Percentiles rank a stretch among this genome's conserved stretches.
Evolutionary conservation across 1,140 invertebrate species (phyloP).

Genomic region (Drosophila seguyi): DNA sequence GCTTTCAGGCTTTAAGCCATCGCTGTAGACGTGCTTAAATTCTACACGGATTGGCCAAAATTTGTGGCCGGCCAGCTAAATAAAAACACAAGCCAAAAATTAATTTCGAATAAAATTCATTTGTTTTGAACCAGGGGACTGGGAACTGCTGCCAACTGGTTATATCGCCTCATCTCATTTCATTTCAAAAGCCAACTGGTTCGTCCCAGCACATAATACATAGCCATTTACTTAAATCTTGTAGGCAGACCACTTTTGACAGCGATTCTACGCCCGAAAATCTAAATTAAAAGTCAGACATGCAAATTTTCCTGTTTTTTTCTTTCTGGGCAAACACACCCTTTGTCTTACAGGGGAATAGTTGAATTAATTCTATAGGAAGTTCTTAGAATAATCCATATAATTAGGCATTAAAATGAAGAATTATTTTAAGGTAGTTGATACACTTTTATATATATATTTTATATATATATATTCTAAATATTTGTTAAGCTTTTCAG

Average conservation of each 20-base stretch:
- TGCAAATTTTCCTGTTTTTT: constrained; percentile 66
- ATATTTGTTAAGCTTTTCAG: background rate
- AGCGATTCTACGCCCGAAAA: constrained; percentile 56
- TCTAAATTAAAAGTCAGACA: constrained; percentile 66
- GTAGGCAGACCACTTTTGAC: constrained; percentile 55
- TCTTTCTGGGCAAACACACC: constrained; percentile 8
- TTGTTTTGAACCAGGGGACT: constrained; percentile 33
- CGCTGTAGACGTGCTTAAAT: constrained; percentile 47
- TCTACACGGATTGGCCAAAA: constrained; percentile 65
- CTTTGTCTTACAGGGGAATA: constrained; percentile 11
- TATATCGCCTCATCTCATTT: constrained; percentile 48
- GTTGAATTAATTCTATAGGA: background rate
- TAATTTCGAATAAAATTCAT: constrained; percentile 69
- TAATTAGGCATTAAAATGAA: background rate
- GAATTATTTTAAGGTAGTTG: background rate
- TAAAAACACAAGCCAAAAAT: constrained; percentile 64
- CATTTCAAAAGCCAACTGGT: constrained; percentile 69
- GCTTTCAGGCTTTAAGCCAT: constrained; percentile 47
- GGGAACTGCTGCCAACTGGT: constrained; percentile 58
- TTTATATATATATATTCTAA: too few species aligned
- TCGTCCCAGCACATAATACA: constrained; percentile 57
- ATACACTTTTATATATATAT: constrained; percentile 29
- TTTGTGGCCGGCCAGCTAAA: constrained; percentile 53
- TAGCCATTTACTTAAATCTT: constrained; percentile 57
- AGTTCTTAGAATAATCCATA: constrained; percentile 3